Conservation (phyloP, 2,888 invertebrate genomes). For the Luffia ferchaultella region DNA sequence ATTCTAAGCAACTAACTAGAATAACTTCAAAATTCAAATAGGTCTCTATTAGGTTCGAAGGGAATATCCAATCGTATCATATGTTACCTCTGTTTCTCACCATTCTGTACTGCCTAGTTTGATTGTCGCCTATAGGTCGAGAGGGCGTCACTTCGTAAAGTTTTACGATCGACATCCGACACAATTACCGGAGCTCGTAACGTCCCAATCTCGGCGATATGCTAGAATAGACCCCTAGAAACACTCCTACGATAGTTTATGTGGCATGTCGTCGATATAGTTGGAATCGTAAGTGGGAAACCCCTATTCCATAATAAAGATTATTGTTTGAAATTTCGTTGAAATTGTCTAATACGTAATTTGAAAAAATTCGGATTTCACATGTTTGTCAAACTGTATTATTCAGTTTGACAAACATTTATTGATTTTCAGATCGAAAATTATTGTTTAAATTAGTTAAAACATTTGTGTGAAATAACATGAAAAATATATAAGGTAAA, state of each 20-base stretch:
- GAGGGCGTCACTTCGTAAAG: slow-evolving; percentile 60
- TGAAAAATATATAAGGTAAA: too few relatives aligned
- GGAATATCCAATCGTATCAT: too few relatives aligned
- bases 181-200: slow-evolving; percentile 21
- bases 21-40: too few relatives aligned
- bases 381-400: neutral
- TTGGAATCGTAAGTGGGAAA: neutral
- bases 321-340: too few relatives aligned
- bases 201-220: slow-evolving; percentile 5
- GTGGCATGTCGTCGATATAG: neutral
- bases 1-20: too few relatives aligned
- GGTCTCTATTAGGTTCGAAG: too few relatives aligned
- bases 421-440: neutral
- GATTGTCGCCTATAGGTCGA: slow-evolving; percentile 54
- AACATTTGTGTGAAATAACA: too few relatives aligned
- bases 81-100: neutral
- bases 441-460: too few relatives aligned
- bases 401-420: neutral
- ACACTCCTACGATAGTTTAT: neutral
- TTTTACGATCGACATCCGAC: slow-evolving; percentile 57
- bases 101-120: slow-evolving; percentile 29
- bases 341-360: too few relatives aligned
- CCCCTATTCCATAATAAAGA: neutral
- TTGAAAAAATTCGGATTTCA: too few relatives aligned
- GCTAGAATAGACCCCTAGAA: slow-evolving; percentile 2